These are phyloP conservation scores for Nudaria mundana DNA, from an alignment of 2,888 invertebrate species.

Conservation along the genomic window DNA sequence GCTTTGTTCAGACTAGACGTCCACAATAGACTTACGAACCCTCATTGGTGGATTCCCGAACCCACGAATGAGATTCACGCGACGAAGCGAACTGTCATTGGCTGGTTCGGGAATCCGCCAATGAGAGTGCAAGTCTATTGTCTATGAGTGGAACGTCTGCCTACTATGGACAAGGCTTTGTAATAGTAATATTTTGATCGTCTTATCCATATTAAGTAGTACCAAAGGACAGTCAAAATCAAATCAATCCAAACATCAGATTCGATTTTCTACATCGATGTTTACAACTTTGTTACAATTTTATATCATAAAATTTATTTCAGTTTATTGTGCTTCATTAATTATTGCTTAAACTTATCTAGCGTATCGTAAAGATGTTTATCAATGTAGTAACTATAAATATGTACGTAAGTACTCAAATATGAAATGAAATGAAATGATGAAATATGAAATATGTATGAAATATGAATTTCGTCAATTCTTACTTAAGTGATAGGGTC, in stretches of 20 bases:
- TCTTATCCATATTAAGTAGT: slow-evolving; percentile 40
- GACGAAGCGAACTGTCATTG: no score
- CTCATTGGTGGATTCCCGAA: no score
- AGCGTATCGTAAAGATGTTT: slow-evolving; percentile 36
- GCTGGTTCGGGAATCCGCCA: no score
- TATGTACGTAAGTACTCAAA: no score
- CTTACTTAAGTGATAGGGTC: no score
- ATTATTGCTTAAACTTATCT: slow-evolving; percentile 50
- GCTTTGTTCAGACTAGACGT: no score
- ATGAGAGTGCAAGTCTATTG: no score
- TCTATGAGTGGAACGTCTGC: neutral
- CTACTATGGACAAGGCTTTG: neutral
- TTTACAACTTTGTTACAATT: slow-evolving; percentile 78
- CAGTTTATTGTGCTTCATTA: slow-evolving; percentile 62
- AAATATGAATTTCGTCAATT: no score
- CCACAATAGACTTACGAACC: no score
- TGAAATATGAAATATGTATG: no score
- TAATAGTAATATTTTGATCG: neutral
- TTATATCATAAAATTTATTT: slow-evolving; percentile 69
- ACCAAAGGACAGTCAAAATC: slow-evolving; percentile 44
- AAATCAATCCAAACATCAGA: slow-evolving; percentile 62
- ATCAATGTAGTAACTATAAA: slow-evolving; percentile 27
- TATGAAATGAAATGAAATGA: no score
- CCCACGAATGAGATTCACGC: no score
- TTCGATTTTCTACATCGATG: slow-evolving; percentile 69